Evolutionary conservation across 2,888 invertebrate genomes (phyloP).

Genomic region (Leucophenga maculata): DNA sequence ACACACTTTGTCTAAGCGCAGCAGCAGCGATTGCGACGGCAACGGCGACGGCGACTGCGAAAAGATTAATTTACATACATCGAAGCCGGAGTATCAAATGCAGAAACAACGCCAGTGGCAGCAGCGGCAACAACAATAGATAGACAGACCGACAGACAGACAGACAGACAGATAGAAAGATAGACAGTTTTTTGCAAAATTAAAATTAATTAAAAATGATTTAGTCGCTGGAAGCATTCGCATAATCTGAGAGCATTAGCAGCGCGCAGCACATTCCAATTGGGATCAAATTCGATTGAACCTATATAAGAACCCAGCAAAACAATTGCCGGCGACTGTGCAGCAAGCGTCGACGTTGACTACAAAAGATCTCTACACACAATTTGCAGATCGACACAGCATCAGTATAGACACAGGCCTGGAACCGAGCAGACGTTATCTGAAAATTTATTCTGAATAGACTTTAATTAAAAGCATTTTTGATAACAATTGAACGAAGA

Average conservation of each 20-base stretch:
- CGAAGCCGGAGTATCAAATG: background rate
- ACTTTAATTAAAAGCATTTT: background rate
- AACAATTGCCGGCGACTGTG: background rate
- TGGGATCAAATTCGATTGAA: conserved; percentile 19
- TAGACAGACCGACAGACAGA: background rate
- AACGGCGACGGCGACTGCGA: background rate
- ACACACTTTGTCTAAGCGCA: no score
- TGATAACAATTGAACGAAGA: background rate
- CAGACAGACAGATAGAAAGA: background rate
- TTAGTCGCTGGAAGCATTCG: conserved; percentile 16
- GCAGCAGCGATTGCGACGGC: no score
- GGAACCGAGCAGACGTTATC: background rate
- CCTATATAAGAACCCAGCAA: conserved; percentile 33
- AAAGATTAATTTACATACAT: background rate
- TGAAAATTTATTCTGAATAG: background rate
- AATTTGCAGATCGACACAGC: no score
- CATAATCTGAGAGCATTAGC: background rate
- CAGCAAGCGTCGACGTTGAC: background rate
- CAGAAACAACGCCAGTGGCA: background rate
- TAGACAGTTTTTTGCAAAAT: conserved; percentile 27
- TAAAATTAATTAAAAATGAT: conserved; percentile 55
- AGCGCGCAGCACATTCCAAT: conserved; percentile 2
- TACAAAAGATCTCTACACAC: no score
- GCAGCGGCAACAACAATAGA: no score
- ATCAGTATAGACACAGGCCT: no score